These are phyloP conservation scores for Hydrocynus forskahlii DNA, from an alignment of 2,797 vertebrate genomes.

Conservation along the genomic window DNA sequence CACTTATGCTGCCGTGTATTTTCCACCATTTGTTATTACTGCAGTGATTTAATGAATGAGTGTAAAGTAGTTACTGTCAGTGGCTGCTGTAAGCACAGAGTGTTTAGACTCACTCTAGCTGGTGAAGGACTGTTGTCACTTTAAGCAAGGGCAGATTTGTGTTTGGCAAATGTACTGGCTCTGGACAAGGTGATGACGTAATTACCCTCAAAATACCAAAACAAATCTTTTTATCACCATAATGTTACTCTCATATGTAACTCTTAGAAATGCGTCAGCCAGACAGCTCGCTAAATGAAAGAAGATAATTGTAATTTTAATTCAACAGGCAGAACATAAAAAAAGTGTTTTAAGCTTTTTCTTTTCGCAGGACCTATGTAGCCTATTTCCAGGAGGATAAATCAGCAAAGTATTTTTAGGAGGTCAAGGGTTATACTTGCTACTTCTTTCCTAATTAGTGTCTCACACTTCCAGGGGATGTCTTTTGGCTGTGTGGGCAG, in stretches of 20 bases:
- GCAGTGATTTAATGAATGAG: neutral
- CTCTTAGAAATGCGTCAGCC: too few relatives aligned
- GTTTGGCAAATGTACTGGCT: neutral
- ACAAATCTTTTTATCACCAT: neutral
- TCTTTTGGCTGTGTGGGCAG: neutral
- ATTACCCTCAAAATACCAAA: neutral
- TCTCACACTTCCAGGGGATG: too few relatives aligned
- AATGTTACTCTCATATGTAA: too few relatives aligned
- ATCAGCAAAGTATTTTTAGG: neutral
- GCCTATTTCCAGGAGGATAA: slow-evolving; percentile 1
- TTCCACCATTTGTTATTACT: neutral
- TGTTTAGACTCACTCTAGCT: neutral
- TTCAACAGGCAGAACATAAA: too few relatives aligned
- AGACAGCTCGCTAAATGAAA: neutral
- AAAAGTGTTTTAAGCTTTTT: neutral
- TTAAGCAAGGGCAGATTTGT: neutral
- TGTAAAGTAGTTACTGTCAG: neutral
- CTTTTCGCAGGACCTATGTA: neutral
- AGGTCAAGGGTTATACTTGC: neutral
- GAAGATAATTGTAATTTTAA: neutral
- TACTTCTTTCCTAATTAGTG: neutral
- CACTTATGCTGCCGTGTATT: neutral
- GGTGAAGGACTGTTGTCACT: neutral
- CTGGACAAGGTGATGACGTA: neutral
- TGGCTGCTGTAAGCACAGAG: neutral